Evolutionary conservation across 2,797 vertebrate species (phyloP).

Genomic region (Microctenopoma stevenorrisi): DNA sequence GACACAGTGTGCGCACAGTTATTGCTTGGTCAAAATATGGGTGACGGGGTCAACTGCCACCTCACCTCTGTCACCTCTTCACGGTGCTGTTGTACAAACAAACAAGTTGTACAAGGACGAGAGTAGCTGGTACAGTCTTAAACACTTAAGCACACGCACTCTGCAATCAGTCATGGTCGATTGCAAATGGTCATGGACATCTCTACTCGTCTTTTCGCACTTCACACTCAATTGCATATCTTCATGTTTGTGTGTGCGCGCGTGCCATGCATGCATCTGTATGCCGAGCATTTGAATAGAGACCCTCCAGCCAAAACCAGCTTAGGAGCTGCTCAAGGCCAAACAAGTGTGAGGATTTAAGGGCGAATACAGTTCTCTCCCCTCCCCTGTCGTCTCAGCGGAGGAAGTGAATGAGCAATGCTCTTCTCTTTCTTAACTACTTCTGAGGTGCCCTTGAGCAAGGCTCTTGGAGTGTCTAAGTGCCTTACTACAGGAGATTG

Average conservation of each 20-base stretch:
- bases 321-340: constrained; percentile 77
- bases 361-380: constrained; percentile 66
- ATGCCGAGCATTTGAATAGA: constrained; percentile 73
- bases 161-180: constrained; percentile 24
- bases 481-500: constrained; percentile 5
- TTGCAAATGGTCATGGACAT: constrained; percentile 36
- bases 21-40: constrained; percentile 15
- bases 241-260: constrained; percentile 50
- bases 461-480: constrained; percentile 37
- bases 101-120: constrained; percentile 34
- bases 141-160: constrained; percentile 1
- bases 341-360: constrained; percentile 80
- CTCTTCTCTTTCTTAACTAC: constrained; percentile 61
- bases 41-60: constrained; percentile 35
- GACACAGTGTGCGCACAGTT: constrained; percentile 10
- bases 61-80: constrained; percentile 37
- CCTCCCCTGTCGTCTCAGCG: constrained; percentile 40
- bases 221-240: constrained; percentile 56
- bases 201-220: constrained; percentile 53
- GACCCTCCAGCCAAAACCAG: constrained; percentile 71
- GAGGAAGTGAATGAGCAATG: constrained; percentile 57
- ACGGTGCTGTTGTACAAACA: constrained; percentile 15
- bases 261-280: constrained; percentile 66
- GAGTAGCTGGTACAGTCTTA: constrained; percentile 12
- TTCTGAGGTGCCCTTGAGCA: constrained; percentile 67